A percentile compares a stretch with the other conserved stretches of the same genome.
Conservation (phyloP, 2,113 vertebrate species). For the Sciurus niger region DNA sequence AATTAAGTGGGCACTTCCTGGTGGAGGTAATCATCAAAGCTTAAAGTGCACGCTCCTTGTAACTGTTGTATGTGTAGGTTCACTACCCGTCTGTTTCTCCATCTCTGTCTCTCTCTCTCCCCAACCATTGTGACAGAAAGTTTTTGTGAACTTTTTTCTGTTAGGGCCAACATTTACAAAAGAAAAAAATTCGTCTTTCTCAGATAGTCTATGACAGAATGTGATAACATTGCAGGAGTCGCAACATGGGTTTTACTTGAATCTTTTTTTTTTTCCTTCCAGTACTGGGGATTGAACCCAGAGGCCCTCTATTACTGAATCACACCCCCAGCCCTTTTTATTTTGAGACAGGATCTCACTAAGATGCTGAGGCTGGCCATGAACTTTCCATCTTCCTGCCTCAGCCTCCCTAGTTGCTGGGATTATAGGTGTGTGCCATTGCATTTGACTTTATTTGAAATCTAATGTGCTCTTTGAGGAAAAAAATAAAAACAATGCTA, state of each 20-base stretch:
- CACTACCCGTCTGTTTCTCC: not conserved
- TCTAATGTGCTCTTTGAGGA: conserved; percentile 5
- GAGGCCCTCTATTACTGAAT: no score
- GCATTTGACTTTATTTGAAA: not conserved
- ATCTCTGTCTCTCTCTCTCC: not conserved
- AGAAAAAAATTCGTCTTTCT: not conserved
- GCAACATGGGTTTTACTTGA: conserved; percentile 4
- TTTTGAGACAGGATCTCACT: no score
- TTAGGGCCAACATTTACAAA: not conserved
- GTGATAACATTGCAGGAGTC: conserved; percentile 35
- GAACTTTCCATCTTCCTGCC: no score
- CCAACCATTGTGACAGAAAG: not conserved
- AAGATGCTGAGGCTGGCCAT: no score
- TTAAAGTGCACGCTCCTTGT: conserved; percentile 32
- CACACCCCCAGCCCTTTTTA: no score
- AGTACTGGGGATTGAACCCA: no score
- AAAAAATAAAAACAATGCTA: not conserved
- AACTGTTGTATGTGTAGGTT: not conserved
- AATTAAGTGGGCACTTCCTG: conserved; percentile 66
- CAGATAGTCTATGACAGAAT: conserved; percentile 1
- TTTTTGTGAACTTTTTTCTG: conserved; percentile 54
- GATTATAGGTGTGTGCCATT: no score
- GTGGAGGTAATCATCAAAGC: conserved; percentile 63
- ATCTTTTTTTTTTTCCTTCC: no score
- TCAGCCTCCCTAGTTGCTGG: no score